A percentile compares a stretch with the other conserved stretches of the same genome.
These are phyloP conservation scores for Seriola rivoliana DNA, from an alignment of 2,113 vertebrate genomes.

Conservation along the genomic window DNA sequence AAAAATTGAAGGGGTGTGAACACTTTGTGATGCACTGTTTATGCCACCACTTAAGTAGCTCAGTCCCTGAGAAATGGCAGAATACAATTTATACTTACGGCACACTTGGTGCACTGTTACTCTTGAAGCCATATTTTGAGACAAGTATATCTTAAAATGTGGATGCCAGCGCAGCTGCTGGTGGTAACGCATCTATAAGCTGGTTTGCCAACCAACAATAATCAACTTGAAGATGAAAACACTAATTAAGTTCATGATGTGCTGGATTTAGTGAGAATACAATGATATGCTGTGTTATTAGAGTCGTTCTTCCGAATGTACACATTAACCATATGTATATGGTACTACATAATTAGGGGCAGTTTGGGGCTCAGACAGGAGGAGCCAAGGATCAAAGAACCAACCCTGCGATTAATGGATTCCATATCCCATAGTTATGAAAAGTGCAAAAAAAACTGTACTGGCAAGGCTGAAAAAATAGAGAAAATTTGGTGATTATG, in stretches of 20 bases:
- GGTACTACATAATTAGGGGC: slow-evolving; percentile 9
- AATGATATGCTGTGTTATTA: background rate
- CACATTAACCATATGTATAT: slow-evolving; percentile 11
- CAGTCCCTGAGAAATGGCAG: background rate
- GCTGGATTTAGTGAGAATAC: slow-evolving; percentile 1
- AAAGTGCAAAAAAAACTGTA: slow-evolving; percentile 19
- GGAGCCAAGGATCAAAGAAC: background rate
- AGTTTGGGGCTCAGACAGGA: slow-evolving; percentile 33
- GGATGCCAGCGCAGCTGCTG: slow-evolving; percentile 7
- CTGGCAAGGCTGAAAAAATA: background rate
- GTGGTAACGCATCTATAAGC: background rate
- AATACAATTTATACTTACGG: background rate
- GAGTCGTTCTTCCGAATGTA: slow-evolving; percentile 8
- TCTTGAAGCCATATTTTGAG: slow-evolving; percentile 13
- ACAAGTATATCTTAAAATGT: background rate
- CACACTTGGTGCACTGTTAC: slow-evolving; percentile 7
- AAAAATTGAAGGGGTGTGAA: too few species aligned
- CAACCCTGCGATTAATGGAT: slow-evolving; percentile 21
- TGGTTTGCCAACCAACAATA: slow-evolving; percentile 17
- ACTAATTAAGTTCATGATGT: slow-evolving; percentile 28
- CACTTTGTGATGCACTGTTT: too few species aligned
- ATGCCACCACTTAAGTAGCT: background rate
- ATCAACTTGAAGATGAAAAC: slow-evolving; percentile 14
- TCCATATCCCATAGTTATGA: background rate
- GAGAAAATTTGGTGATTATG: background rate